Percentiles rank a stretch among this genome's conserved stretches.
These are phyloP conservation scores for Empidonax alnorum DNA, from an alignment of 2,113 vertebrate species.

Conservation along the genomic window DNA sequence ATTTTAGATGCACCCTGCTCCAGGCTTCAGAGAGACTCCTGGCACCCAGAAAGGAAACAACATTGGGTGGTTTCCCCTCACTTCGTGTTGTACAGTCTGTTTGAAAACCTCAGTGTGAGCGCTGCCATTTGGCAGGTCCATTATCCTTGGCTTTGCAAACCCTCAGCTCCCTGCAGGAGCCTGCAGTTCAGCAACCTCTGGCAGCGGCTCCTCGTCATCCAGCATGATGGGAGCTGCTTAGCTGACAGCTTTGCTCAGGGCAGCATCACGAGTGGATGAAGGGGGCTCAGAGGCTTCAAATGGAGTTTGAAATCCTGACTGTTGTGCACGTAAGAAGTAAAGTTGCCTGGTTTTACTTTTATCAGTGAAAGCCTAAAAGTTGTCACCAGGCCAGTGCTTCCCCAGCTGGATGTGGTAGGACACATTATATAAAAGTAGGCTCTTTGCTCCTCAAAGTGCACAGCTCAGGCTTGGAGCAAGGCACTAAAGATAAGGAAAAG, in stretches of 20 bases:
- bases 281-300: background rate
- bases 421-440: rapidly evolving
- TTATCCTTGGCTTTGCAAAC: background rate
- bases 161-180: background rate
- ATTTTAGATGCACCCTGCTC: background rate
- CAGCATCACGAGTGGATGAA: background rate
- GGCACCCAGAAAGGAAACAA: background rate
- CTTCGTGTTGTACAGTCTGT: rapidly evolving
- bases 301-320: background rate
- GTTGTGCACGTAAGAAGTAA: rapidly evolving
- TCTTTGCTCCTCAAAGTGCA: background rate
- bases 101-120: background rate
- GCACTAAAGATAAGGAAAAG: background rate
- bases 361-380: background rate
- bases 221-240: background rate
- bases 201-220: background rate
- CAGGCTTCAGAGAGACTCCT: background rate
- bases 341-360: background rate
- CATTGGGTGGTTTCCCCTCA: background rate
- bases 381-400: background rate
- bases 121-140: background rate
- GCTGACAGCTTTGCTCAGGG: background rate
- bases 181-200: background rate
- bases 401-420: background rate
- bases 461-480: rapidly evolving